A percentile compares a stretch with the other conserved stretches of the same genome.
These are phyloP conservation scores for Sterrhoptilus dennistouni DNA, from an alignment of 2,113 vertebrate species.

Conservation along the genomic window DNA sequence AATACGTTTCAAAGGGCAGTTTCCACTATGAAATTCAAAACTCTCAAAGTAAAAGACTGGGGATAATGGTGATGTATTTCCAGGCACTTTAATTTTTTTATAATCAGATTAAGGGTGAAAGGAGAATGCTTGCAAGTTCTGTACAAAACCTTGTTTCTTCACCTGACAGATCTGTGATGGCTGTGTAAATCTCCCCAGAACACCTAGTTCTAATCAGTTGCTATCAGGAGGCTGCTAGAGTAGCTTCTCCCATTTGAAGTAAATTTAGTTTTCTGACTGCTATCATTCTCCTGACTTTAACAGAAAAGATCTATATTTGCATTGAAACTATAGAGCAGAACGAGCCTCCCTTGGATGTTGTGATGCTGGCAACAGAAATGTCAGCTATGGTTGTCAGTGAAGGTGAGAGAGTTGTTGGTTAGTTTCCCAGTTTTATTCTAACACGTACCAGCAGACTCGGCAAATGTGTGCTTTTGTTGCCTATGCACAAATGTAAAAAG, in stretches of 20 bases:
- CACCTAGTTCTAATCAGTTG: neutral
- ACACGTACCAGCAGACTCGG: neutral
- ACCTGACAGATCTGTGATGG: neutral
- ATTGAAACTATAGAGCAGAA: neutral
- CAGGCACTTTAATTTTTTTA: neutral
- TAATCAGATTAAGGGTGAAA: neutral
- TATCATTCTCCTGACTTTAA: neutral
- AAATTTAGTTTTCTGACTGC: neutral
- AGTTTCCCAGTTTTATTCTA: neutral
- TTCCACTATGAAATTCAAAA: neutral
- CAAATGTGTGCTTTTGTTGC: neutral
- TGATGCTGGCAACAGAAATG: neutral
- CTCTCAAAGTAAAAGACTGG: neutral
- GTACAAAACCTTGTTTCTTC: neutral
- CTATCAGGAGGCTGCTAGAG: neutral
- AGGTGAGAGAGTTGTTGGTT: neutral
- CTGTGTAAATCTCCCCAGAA: neutral
- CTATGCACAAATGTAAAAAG: neutral
- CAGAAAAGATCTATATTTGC: neutral
- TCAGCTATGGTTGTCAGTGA: neutral
- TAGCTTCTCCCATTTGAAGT: neutral
- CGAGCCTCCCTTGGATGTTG: neutral
- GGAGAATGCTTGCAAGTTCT: neutral
- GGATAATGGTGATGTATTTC: neutral
- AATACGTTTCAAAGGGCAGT: neutral